These are phyloP conservation scores for Sabatieria punctata DNA, from an alignment of 2,888 invertebrate species.

Conservation along the genomic window DNA sequence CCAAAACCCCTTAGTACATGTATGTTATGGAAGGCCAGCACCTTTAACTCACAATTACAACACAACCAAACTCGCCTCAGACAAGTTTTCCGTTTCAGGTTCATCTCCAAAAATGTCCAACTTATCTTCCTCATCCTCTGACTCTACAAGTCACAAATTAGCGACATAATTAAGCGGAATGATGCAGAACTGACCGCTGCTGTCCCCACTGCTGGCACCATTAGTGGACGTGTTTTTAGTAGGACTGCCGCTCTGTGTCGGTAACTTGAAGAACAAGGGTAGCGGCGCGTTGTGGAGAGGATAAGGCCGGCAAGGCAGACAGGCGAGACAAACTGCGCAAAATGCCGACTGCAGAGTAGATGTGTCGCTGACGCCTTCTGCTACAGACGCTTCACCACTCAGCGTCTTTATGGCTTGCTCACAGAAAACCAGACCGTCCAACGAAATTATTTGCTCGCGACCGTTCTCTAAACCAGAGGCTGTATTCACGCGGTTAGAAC, in stretches of 20 bases:
- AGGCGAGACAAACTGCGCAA: slow-evolving; percentile 49
- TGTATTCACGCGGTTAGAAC: no score
- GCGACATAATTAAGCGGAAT: slow-evolving; percentile 16
- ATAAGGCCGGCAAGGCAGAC: slow-evolving; percentile 51
- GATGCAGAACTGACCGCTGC: not conserved
- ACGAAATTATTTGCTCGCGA: not conserved
- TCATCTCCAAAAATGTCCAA: no score
- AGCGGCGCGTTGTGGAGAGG: slow-evolving; percentile 45
- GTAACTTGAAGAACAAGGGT: slow-evolving; percentile 39
- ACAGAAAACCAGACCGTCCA: not conserved
- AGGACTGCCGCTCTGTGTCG: slow-evolving; percentile 21
- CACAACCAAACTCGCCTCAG: no score
- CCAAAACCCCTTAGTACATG: no score
- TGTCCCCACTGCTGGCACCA: slow-evolving; percentile 9
- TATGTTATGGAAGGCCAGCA: no score
- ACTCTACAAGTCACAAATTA: slow-evolving; percentile 19
- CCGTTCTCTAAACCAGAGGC: not conserved
- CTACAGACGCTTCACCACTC: no score
- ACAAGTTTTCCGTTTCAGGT: no score
- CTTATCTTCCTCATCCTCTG: slow-evolving; percentile 28
- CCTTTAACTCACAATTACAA: no score
- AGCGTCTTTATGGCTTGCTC: not conserved
- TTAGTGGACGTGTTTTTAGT: not conserved
- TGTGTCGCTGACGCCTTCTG: no score
- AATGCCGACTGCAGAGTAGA: slow-evolving; percentile 46